Evolutionary conservation across 2,113 vertebrate genomes (phyloP).

Genomic region (Zosterops japonicus): DNA sequence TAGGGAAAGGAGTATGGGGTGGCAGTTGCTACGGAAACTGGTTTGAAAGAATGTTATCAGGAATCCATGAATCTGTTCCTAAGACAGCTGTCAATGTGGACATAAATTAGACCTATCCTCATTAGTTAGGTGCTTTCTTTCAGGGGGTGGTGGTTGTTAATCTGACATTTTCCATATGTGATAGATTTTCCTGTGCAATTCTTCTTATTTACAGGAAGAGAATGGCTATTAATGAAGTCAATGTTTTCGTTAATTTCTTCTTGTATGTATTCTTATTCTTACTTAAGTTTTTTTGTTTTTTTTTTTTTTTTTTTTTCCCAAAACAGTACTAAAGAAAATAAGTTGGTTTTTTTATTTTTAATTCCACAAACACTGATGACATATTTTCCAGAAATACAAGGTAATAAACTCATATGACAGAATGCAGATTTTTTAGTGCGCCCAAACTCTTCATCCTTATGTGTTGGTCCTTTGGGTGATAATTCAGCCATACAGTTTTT

Average conservation of each 20-base stretch:
- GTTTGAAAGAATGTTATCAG: constrained; percentile 26
- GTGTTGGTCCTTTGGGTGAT: not conserved
- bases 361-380: not conserved
- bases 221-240: not conserved
- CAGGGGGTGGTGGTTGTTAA: not conserved
- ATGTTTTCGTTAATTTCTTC: not conserved
- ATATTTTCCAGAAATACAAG: not conserved
- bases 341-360: not conserved
- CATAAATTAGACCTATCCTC: constrained; percentile 32
- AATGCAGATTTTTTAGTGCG: not conserved
- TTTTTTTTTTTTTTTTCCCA: not conserved
- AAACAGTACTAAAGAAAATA: not conserved
- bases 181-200: not conserved
- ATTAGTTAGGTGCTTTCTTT: constrained; percentile 26
- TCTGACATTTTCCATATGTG: not conserved
- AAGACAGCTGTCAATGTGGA: constrained; percentile 62
- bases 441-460: not conserved
- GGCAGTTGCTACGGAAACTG: constrained; percentile 72
- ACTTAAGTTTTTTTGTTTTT: too few relatives aligned
- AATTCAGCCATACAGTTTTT: not conserved
- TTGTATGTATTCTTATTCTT: not conserved
- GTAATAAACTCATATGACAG: fast-evolving
- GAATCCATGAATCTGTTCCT: constrained; percentile 58
- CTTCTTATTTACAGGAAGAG: not conserved
- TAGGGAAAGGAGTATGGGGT: constrained; percentile 5